These are phyloP conservation scores for Lasioglossum calceatum DNA, from an alignment of 2,888 invertebrate genomes.

Conservation along the genomic window DNA sequence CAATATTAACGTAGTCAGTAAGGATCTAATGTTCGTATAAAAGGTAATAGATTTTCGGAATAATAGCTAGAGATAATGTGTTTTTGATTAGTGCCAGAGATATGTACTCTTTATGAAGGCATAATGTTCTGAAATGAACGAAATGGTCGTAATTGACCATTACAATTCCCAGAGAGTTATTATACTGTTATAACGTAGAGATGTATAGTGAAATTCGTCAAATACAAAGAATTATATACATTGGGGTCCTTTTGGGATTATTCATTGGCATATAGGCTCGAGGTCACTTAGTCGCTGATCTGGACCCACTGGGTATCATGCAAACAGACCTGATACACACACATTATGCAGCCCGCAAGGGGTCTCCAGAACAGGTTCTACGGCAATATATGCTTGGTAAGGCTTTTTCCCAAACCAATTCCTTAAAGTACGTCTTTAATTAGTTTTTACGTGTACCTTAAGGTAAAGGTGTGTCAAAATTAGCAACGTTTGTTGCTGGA, in stretches of 20 bases:
- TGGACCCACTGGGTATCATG: conserved; percentile 97
- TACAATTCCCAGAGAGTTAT: background rate
- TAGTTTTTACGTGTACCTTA: conserved; percentile 47
- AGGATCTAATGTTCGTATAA: background rate
- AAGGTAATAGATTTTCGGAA: background rate
- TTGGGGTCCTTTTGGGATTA: conserved; percentile 75
- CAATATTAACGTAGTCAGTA: conserved; percentile 27
- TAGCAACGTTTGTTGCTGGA: background rate
- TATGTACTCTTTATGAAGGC: background rate
- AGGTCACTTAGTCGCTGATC: conserved; percentile 96
- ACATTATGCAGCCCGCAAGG: conserved; percentile 85
- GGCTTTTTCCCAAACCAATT: conserved; percentile 79
- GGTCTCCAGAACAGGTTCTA: conserved; percentile 87
- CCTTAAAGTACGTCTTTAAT: conserved; percentile 57
- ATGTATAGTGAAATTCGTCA: conserved; percentile 37
- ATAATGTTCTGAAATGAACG: background rate
- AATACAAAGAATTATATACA: conserved; percentile 63
- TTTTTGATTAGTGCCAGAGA: conserved; percentile 4
- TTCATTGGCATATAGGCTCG: conserved; percentile 89
- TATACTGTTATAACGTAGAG: conserved; percentile 27
- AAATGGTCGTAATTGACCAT: background rate
- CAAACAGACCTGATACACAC: conserved; percentile 88
- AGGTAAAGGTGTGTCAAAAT: conserved; percentile 58
- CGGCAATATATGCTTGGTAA: conserved; percentile 88
- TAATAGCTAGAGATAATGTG: background rate